Evolutionary conservation across 2,113 vertebrate genomes (phyloP).

Genomic region (Leucopsar rothschildi): DNA sequence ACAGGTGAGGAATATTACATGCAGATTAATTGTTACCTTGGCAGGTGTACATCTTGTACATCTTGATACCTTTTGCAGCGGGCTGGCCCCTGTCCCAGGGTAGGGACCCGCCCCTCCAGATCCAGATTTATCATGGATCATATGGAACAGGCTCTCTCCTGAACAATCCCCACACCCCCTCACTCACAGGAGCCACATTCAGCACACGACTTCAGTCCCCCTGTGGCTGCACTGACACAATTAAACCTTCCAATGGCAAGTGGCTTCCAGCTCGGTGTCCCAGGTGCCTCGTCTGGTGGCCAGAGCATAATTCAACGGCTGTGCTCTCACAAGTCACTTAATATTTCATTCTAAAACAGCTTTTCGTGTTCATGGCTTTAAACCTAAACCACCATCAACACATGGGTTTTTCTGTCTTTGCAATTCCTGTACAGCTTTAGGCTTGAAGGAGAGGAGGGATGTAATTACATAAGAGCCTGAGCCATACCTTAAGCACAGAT

Average conservation of each 20-base stretch:
- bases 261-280: background rate
- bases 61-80: background rate
- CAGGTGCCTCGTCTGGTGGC: background rate
- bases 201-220: background rate
- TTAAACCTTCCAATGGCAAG: background rate
- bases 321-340: background rate
- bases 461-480: background rate
- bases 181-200: background rate
- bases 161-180: rapidly evolving
- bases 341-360: background rate
- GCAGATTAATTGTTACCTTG: background rate
- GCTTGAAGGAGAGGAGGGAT: background rate
- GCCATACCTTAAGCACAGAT: background rate
- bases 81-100: background rate
- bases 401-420: background rate
- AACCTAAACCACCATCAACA: background rate
- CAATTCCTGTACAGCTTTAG: background rate
- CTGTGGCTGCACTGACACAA: background rate
- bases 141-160: background rate
- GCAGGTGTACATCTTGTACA: background rate
- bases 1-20: background rate
- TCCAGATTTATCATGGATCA: background rate
- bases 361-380: background rate
- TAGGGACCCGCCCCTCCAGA: background rate
- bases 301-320: background rate